Evolutionary conservation across 2,888 invertebrate species (phyloP).

Genomic region (Empis stercorea): DNA sequence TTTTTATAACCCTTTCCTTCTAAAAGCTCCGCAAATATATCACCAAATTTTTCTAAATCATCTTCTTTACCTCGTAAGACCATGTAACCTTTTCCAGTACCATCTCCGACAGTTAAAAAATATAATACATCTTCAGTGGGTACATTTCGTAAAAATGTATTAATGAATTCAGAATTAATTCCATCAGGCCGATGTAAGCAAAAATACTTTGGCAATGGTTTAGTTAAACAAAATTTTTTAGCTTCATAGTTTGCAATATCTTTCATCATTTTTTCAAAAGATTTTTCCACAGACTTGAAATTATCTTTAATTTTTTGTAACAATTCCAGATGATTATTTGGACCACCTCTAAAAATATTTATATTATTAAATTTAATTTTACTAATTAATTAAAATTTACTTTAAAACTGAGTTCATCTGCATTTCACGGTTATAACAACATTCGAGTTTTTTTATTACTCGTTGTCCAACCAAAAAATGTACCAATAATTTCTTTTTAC

Average conservation of each 20-base stretch:
- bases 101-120: slow-evolving; percentile 59
- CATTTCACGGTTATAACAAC: slow-evolving; percentile 52
- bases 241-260: slow-evolving; percentile 60
- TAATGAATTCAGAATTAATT: slow-evolving; percentile 59
- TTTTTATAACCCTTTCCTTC: slow-evolving; percentile 67
- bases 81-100: slow-evolving; percentile 43
- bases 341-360: slow-evolving; percentile 45
- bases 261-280: slow-evolving; percentile 48
- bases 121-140: slow-evolving; percentile 43
- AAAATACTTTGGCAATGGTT: slow-evolving; percentile 43
- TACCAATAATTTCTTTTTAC: slow-evolving; percentile 51
- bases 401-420: slow-evolving; percentile 54
- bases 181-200: slow-evolving; percentile 58
- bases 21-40: slow-evolving; percentile 50
- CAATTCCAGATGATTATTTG: slow-evolving; percentile 54
- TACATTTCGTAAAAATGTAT: slow-evolving; percentile 51
- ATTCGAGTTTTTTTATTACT: slow-evolving; percentile 47
- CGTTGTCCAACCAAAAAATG: slow-evolving; percentile 63
- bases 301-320: slow-evolving; percentile 62
- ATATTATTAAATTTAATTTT: background rate
- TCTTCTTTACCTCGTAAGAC: slow-evolving; percentile 36
- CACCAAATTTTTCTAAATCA: slow-evolving; percentile 24
- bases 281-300: slow-evolving; percentile 50
- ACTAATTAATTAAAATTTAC: slow-evolving; percentile 38
- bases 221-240: slow-evolving; percentile 40